Evolutionary conservation across 2,888 invertebrate genomes (phyloP).

Genomic region (Odontothrips loti): DNA sequence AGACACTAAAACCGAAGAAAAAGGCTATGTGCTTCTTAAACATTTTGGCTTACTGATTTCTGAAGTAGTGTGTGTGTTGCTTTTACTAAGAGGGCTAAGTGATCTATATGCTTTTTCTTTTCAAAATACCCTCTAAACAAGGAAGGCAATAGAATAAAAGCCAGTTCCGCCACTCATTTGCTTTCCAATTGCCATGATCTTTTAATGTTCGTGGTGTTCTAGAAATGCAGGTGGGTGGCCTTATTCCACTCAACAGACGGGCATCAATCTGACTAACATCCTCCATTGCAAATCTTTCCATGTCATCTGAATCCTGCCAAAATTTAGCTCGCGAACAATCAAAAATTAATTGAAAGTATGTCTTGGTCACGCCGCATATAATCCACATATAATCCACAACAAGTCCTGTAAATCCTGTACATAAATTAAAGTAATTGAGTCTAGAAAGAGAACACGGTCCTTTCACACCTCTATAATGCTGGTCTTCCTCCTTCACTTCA

Average conservation of each 20-base stretch:
- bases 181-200: conserved; percentile 35
- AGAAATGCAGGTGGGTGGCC: conserved; percentile 33
- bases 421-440: neutral
- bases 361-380: neutral
- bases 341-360: neutral
- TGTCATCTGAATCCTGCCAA: neutral
- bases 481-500: too few relatives aligned
- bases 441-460: neutral
- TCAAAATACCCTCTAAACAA: conserved; percentile 33
- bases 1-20: neutral
- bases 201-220: too few relatives aligned
- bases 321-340: neutral
- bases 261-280: conserved; percentile 31
- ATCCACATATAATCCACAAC: neutral
- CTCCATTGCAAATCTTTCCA: conserved; percentile 30
- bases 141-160: conserved; percentile 30
- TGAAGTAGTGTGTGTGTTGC: conserved; percentile 32
- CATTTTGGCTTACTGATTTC: conserved; percentile 21
- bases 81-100: conserved; percentile 31
- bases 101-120: conserved; percentile 31
- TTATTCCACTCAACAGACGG: conserved; percentile 33
- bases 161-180: conserved; percentile 36
- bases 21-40: neutral
- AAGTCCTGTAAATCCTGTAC: neutral
- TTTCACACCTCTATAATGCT: too few relatives aligned